A percentile compares a stretch with the other conserved stretches of the same genome.
phyloP scores from a whole-genome alignment of 2,113 vertebrate species.

The Saccopteryx bilineata region DNA sequence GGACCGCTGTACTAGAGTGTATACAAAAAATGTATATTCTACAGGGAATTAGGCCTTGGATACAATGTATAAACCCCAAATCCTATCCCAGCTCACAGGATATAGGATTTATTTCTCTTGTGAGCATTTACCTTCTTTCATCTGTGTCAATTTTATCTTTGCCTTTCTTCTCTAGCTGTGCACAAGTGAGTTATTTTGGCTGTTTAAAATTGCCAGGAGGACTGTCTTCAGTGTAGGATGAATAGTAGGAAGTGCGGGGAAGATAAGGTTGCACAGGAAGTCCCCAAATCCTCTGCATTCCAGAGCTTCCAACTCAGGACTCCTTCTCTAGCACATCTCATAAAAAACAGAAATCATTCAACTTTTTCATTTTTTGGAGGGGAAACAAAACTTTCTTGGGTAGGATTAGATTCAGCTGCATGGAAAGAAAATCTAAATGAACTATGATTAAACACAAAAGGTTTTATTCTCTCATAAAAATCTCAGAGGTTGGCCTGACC shows the following conservation, averaged over 20 bases:
- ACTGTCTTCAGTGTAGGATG: background rate
- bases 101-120: background rate
- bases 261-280: background rate
- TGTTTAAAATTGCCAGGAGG: background rate
- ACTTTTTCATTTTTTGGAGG: background rate
- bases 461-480: constrained; percentile 61
- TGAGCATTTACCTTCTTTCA: background rate
- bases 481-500: background rate
- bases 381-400: background rate
- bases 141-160: background rate
- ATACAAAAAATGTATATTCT: background rate
- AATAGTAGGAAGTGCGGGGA: background rate
- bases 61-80: background rate
- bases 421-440: constrained; percentile 53
- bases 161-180: background rate
- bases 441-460: background rate
- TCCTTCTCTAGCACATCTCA: background rate
- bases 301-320: background rate
- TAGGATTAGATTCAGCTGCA: constrained; percentile 46
- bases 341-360: background rate
- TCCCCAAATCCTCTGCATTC: background rate
- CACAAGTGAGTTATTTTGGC: background rate
- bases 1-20: background rate
- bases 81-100: background rate
- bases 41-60: background rate